Evolutionary conservation across 2,888 invertebrate genomes (phyloP).

Genomic region (Thecocarcelia acutangulata): DNA sequence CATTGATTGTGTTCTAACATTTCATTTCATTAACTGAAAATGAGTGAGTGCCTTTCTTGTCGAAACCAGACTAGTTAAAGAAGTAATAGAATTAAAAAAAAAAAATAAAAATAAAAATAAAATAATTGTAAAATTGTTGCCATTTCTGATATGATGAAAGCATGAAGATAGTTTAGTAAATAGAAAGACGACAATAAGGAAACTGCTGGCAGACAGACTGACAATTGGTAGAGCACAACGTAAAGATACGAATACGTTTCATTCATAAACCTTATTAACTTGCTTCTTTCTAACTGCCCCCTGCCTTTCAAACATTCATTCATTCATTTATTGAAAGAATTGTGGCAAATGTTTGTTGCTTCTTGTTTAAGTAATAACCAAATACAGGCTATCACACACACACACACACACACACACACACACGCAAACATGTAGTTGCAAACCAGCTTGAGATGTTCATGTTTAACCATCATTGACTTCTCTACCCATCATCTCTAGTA

Average conservation of each 20-base stretch:
- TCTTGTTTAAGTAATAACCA: not conserved
- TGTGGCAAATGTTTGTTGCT: constrained; percentile 5
- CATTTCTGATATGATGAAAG: not conserved
- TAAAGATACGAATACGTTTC: constrained; percentile 34
- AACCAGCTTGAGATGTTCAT: not conserved
- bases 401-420: not conserved
- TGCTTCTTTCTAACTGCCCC: not conserved
- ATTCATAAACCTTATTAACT: constrained; percentile 57
- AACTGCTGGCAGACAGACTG: not conserved
- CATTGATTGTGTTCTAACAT: constrained; percentile 53
- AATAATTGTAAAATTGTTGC: constrained; percentile 37
- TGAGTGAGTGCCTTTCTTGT: constrained; percentile 22
- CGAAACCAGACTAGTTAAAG: not conserved
- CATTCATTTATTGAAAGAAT: constrained; percentile 36
- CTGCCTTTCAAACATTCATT: not conserved
- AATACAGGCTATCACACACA: not conserved
- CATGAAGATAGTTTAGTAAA: not conserved
- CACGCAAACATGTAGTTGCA: too few relatives aligned
- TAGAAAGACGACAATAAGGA: not conserved
- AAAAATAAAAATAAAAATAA: not conserved
- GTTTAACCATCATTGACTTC: constrained; percentile 29
- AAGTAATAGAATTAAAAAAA: not conserved
- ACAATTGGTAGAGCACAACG: not conserved
- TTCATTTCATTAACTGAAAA: constrained; percentile 42
- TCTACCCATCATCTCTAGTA: constrained; percentile 20